Evolutionary conservation across 2,113 vertebrate genomes (phyloP).

Genomic region (Cygnus buccinator): DNA sequence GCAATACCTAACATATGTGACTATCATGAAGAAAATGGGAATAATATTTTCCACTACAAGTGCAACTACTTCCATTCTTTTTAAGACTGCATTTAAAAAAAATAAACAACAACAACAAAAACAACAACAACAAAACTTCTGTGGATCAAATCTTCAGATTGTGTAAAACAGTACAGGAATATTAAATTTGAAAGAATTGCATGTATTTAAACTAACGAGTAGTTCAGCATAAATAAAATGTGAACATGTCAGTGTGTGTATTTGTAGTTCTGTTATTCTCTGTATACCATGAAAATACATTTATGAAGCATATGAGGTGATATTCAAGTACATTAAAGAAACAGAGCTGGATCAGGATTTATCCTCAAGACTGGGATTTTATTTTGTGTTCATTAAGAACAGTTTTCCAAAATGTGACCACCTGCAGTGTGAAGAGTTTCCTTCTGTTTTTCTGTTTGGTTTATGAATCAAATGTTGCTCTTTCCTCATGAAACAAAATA

Average conservation of each 20-base stretch:
- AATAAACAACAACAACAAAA: neutral
- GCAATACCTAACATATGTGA: neutral
- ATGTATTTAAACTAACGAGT: neutral
- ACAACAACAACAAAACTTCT: no score
- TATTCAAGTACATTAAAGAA: neutral
- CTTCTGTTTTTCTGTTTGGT: neutral
- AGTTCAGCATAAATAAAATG: neutral
- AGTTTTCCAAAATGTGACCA: neutral
- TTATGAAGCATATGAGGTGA: neutral
- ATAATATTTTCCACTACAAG: neutral
- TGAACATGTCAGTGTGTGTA: neutral
- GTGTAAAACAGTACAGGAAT: neutral
- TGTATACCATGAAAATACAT: neutral
- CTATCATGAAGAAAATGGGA: neutral
- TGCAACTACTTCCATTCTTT: accelerated
- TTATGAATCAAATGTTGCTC: neutral
- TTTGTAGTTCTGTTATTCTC: neutral
- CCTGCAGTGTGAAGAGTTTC: accelerated
- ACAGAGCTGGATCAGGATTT: neutral
- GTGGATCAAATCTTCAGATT: neutral
- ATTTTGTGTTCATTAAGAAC: neutral
- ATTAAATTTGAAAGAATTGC: neutral
- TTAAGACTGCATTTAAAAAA: neutral
- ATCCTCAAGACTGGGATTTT: neutral
- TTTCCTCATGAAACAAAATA: neutral